These are phyloP conservation scores for Diadema setosum DNA, from an alignment of 35 echinoderm and acorn worm species.

Conservation along the genomic window DNA sequence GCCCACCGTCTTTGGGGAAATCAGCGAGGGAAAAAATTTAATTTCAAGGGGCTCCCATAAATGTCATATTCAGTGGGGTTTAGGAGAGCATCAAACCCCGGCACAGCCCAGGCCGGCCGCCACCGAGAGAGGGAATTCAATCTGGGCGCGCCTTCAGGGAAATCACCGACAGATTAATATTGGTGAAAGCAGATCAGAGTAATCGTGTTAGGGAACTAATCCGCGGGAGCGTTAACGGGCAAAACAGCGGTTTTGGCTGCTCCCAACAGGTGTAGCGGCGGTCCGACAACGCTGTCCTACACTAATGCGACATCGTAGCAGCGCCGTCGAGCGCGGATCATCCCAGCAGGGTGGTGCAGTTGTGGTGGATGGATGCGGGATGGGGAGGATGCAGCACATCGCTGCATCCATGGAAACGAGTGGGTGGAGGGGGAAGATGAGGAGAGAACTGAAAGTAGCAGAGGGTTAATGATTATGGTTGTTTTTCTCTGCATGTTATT, in stretches of 20 bases:
- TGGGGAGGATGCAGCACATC: too few species aligned
- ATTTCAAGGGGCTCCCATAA: slow-evolving; percentile 29
- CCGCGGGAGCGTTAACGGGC: background rate
- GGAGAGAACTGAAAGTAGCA: too few species aligned
- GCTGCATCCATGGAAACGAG: too few species aligned
- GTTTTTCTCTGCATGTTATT: too few species aligned
- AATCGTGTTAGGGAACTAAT: slow-evolving; percentile 31
- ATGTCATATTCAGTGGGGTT: slow-evolving; percentile 14
- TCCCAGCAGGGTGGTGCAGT: background rate
- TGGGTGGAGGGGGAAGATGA: too few species aligned
- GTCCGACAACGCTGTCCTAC: slow-evolving; percentile 5
- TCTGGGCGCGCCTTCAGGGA: background rate
- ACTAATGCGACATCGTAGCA: background rate
- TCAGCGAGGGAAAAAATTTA: slow-evolving; percentile 7
- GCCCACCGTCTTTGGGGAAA: background rate
- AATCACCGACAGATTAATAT: slow-evolving; percentile 22
- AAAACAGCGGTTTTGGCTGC: slow-evolving; percentile 3
- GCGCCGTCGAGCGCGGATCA: background rate
- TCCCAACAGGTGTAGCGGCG: slow-evolving; percentile 14
- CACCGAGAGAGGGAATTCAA: background rate
- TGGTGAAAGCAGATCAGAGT: slow-evolving; percentile 21
- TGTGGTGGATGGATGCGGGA: too few species aligned
- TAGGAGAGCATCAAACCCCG: background rate
- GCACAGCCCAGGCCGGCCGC: background rate
- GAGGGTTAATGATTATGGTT: too few species aligned